Evolutionary conservation across 2,113 vertebrate species (phyloP), one percentile per base, ranked within the genome.

Genomic region (Oncorhynchus clarkii): DNA sequence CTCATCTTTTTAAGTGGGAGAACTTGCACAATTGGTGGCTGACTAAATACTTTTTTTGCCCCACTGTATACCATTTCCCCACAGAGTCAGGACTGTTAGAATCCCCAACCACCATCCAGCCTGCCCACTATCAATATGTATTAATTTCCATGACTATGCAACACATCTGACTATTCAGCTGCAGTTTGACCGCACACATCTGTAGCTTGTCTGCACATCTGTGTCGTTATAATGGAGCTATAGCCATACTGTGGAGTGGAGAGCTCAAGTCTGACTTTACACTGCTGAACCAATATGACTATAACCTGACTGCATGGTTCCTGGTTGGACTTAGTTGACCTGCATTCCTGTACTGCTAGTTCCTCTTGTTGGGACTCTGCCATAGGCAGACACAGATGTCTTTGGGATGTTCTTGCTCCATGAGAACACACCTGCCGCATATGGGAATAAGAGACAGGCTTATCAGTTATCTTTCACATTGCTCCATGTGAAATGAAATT

Each of bases 361-460:
- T 65, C 18, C 72, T 67, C 72, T 74, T 77, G 72, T 69, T 74
- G 70, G 24, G 70, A 70, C 34, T 45, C 34, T 80, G 70, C 67
- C 70, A 76, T 60, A 71, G 75, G 70, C 34, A 71, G 78, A 69
- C 66, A 71, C 71, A 75, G 75, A 77, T 80, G 75, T 80, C 70
- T 72, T 16, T 84, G 73, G 69, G 39, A 27, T 73, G 54, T 34
- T 51, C 57, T 14, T 71, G 74, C 65, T 12, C 72, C 67, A 54
- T 22, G 70, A 59, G 62, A 72, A 65, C 74, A 82, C 84, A 86
- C 83, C 83, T 83, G 84, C 83, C 75, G 74, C 81, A 71, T 74
- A 39, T 60, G 78, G 75, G 60, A 82, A 86, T 49, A 72, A 2
- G 20, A 62, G 60, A 57, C 69, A 45, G 59, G 72, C 16, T 26